Percentiles rank a stretch among this genome's conserved stretches.
Evolutionary conservation across 1,140 invertebrate species (phyloP).

Genomic region (Theocolax elegans): DNA sequence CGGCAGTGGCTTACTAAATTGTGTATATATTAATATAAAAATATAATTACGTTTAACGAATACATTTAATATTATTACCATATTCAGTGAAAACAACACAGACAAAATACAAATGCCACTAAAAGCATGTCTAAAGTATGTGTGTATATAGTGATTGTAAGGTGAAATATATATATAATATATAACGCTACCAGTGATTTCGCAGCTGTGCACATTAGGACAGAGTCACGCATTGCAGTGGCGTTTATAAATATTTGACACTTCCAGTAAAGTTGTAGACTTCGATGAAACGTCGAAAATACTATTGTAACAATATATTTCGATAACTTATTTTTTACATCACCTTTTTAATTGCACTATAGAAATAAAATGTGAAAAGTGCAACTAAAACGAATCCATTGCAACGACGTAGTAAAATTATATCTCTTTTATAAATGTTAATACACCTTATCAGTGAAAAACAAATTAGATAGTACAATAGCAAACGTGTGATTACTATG

Average conservation of each 20-base stretch:
- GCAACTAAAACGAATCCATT: too few relatives aligned
- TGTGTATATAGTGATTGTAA: constrained; percentile 52
- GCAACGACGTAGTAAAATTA: too few relatives aligned
- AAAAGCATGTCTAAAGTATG: constrained; percentile 63
- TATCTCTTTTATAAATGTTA: too few relatives aligned
- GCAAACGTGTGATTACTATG: too few relatives aligned
- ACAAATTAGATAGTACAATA: too few relatives aligned
- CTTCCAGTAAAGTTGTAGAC: background rate
- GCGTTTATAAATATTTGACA: background rate
- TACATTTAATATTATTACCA: constrained; percentile 42
- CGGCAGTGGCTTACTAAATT: constrained; percentile 11
- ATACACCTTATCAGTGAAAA: too few relatives aligned
- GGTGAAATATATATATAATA: constrained; percentile 40
- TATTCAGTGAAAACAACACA: constrained; percentile 52
- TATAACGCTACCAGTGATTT: constrained; percentile 53
- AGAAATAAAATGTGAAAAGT: too few relatives aligned
- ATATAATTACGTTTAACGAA: constrained; percentile 1
- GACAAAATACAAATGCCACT: constrained; percentile 63
- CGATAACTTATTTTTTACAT: too few relatives aligned
- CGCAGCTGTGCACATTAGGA: constrained; percentile 61
- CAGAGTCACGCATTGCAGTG: constrained; percentile 27
- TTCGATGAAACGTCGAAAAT: constrained; percentile 17
- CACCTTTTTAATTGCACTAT: too few relatives aligned
- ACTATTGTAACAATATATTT: background rate
- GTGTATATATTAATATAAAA: background rate